phyloP scores from a whole-genome alignment of 1,140 invertebrate species.

The Stenopsyche tienmushanensis region DNA sequence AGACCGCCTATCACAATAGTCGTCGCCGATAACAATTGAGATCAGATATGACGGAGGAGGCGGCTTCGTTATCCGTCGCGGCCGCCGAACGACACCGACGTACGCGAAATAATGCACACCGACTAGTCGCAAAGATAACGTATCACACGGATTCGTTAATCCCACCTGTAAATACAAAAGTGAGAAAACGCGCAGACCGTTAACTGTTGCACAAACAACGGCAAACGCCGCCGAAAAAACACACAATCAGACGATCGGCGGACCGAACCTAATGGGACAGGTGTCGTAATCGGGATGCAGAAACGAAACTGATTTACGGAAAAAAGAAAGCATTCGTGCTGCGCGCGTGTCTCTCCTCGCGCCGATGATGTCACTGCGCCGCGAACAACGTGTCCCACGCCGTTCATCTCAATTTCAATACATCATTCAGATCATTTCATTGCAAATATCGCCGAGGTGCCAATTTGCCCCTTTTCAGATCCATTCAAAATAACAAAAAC shows the following conservation, averaged over 20 bases:
- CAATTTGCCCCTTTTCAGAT: too few species aligned
- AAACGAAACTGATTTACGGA: background rate
- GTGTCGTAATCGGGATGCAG: too few species aligned
- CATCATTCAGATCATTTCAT: too few species aligned
- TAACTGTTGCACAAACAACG: constrained; percentile 6
- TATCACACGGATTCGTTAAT: constrained; percentile 34
- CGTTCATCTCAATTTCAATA: too few species aligned
- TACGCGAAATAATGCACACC: constrained; percentile 11
- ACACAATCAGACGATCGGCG: background rate
- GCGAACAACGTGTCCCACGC: background rate
- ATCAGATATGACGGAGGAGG: constrained; percentile 10
- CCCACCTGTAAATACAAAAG: constrained; percentile 36
- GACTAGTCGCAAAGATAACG: constrained; percentile 24
- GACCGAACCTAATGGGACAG: too few species aligned
- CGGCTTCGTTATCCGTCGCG: background rate
- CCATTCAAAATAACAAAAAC: too few species aligned
- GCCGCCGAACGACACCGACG: background rate
- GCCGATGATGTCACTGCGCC: background rate
- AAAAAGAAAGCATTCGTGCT: too few species aligned
- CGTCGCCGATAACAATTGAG: too few species aligned
- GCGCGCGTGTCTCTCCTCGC: background rate
- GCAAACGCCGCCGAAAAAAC: too few species aligned
- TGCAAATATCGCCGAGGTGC: too few species aligned
- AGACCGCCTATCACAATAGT: too few species aligned
- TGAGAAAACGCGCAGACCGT: constrained; percentile 5